phyloP scores from a whole-genome alignment of 1,140 invertebrate genomes.

The Zaprionus inermis region DNA sequence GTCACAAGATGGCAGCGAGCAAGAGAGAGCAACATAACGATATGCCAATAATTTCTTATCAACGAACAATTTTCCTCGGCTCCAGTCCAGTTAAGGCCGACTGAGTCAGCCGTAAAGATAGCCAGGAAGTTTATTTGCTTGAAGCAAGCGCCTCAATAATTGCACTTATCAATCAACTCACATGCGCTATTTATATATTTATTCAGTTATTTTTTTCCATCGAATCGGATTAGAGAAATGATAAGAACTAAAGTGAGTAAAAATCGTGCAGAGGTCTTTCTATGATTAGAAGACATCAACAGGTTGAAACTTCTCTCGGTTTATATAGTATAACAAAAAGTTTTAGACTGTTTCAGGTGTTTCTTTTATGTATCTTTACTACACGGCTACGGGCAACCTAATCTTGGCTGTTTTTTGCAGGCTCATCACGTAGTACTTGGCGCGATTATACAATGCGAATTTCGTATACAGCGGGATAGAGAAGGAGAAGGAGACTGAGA shows the following conservation, averaged over 20 bases:
- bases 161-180: slow-evolving; percentile 3
- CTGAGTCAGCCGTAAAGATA: slow-evolving; percentile 1
- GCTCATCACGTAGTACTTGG: slow-evolving; percentile 65
- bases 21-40: neutral
- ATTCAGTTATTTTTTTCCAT: neutral
- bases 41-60: slow-evolving; percentile 9
- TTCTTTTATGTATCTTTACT: slow-evolving; percentile 4
- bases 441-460: slow-evolving; percentile 70
- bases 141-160: neutral
- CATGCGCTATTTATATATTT: neutral
- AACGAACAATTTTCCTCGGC: neutral
- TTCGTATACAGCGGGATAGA: slow-evolving; percentile 17
- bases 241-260: neutral
- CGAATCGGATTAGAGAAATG: slow-evolving; percentile 2
- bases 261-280: neutral
- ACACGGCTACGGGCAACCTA: slow-evolving; percentile 27
- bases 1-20: slow-evolving; percentile 41
- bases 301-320: neutral
- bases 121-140: slow-evolving; percentile 1
- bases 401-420: slow-evolving; percentile 39
- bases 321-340: neutral
- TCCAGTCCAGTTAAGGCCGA: neutral
- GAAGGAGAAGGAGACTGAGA: slow-evolving; percentile 4
- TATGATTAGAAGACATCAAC: neutral
- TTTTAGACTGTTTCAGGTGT: neutral